Evolutionary conservation across 2,888 invertebrate species (phyloP).

Genomic region (Ellobium chinense): DNA sequence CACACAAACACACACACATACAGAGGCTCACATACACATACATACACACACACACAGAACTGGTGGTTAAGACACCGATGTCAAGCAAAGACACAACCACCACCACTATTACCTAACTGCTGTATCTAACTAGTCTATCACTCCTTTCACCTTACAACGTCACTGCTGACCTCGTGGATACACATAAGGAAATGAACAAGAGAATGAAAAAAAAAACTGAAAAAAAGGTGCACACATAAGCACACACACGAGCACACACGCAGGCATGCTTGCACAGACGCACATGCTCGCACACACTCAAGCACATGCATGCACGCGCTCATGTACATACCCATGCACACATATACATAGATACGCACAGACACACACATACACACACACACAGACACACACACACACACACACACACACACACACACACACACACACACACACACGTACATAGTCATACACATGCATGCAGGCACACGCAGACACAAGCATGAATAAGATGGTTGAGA

Average conservation of each 20-base stretch:
- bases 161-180: too few species aligned
- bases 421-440: neutral
- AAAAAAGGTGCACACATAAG: neutral
- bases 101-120: too few species aligned
- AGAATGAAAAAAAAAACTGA: neutral
- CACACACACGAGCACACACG: neutral
- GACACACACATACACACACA: conserved; percentile 4
- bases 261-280: neutral
- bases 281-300: neutral
- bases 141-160: too few species aligned
- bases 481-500: too few species aligned
- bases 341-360: neutral
- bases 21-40: too few species aligned
- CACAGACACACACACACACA: conserved; percentile 12
- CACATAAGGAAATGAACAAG: neutral
- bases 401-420: conserved; percentile 18
- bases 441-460: neutral
- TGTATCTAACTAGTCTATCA: too few species aligned
- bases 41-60: too few species aligned
- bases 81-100: too few species aligned
- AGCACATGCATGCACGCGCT: neutral
- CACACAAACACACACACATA: too few species aligned
- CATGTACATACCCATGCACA: neutral
- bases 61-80: too few species aligned
- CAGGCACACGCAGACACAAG: neutral